Conservation (phyloP, 2,113 vertebrate species). For the Ctenomys sociabilis region DNA sequence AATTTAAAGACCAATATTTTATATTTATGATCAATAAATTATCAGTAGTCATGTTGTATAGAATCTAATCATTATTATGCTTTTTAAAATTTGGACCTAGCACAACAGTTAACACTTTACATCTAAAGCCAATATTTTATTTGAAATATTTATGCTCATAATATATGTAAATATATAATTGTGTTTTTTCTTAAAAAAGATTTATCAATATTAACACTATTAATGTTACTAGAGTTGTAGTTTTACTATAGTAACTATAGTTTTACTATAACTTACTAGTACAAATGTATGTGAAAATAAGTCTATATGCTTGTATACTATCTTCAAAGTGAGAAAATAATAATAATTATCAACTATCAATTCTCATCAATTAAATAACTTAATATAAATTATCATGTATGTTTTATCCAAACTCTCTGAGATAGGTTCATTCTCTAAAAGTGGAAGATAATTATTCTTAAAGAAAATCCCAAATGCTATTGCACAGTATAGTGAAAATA, state of each 20-base stretch:
- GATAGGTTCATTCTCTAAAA: not conserved
- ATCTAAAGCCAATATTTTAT: constrained; percentile 24
- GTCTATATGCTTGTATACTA: not conserved
- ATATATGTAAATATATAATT: not conserved
- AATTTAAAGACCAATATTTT: constrained; percentile 80
- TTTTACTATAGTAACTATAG: not conserved
- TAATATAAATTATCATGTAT: not conserved
- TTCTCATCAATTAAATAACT: not conserved
- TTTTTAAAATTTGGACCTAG: constrained; percentile 54
- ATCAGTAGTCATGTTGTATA: constrained; percentile 57
- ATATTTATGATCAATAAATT: constrained; percentile 79
- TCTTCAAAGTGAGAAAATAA: not conserved
- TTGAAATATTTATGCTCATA: constrained; percentile 13
- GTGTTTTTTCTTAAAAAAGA: not conserved
- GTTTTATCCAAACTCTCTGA: not conserved
- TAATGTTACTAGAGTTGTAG: too few relatives aligned
- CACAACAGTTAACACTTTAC: constrained; percentile 48
- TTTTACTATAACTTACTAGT: not conserved
- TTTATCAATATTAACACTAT: not conserved
- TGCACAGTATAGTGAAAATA: not conserved
- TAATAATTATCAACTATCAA: not conserved
- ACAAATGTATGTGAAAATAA: not conserved
- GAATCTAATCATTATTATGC: constrained; percentile 57
- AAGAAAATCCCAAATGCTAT: constrained; percentile 17
- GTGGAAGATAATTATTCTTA: not conserved